Conservation (phyloP, 2,797 vertebrate species). For the Malurus splendens region DNA sequence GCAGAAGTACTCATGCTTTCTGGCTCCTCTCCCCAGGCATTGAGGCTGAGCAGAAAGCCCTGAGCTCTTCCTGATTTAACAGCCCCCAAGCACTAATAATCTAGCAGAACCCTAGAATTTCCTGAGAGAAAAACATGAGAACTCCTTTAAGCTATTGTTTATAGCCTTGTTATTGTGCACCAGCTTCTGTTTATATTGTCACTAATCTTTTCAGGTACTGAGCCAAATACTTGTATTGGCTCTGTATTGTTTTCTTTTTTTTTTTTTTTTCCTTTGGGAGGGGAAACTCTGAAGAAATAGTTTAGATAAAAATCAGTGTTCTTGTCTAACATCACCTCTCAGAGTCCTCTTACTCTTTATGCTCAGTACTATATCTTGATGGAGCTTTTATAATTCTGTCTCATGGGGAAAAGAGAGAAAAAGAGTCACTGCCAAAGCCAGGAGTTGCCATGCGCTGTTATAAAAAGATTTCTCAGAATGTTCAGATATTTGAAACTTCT, state of each 20-base stretch:
- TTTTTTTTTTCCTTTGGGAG: not conserved
- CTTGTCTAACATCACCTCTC: not conserved
- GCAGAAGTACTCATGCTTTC: not conserved
- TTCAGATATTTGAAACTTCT: not conserved
- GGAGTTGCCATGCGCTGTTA: not conserved
- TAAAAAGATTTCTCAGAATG: not conserved
- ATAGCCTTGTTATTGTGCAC: not conserved
- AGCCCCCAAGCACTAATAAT: not conserved
- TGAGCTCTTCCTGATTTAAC: not conserved
- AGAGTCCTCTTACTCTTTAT: not conserved
- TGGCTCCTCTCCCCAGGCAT: not conserved
- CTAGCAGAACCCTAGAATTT: not conserved
- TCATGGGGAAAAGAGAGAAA: not conserved
- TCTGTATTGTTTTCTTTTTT: not conserved
- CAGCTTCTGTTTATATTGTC: not conserved
- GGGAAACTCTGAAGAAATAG: not conserved
- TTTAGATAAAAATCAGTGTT: conserved; percentile 11
- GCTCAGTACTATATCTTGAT: not conserved
- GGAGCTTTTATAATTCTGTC: not conserved
- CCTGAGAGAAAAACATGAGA: not conserved
- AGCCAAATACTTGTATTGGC: not conserved
- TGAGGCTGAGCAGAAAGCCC: not conserved
- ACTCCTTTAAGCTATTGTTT: conserved; percentile 24
- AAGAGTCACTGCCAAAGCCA: not conserved
- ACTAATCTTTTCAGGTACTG: not conserved